These are phyloP conservation scores for Eudasyphora cyanicolor DNA, from an alignment of 2,888 invertebrate genomes.

Conservation along the genomic window DNA sequence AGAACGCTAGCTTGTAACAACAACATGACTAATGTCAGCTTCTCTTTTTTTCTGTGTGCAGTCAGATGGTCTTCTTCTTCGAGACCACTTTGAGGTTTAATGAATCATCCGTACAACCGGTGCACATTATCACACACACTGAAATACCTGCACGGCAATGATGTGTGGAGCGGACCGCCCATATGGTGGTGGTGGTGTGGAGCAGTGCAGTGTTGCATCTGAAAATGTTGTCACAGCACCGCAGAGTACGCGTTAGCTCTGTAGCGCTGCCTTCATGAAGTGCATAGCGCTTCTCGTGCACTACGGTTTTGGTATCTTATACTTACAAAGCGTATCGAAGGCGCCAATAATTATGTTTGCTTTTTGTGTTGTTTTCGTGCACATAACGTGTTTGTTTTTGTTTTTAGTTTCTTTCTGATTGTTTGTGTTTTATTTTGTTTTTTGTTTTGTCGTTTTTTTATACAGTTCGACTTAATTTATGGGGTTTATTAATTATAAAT, in stretches of 20 bases:
- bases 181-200: slow-evolving; percentile 6
- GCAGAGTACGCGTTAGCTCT: no score
- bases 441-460: slow-evolving; percentile 16
- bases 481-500: slow-evolving; percentile 55
- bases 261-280: background rate
- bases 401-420: background rate
- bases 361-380: slow-evolving; percentile 28
- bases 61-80: no score
- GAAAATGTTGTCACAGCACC: background rate
- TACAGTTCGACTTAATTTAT: slow-evolving; percentile 48
- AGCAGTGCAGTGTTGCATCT: slow-evolving; percentile 22
- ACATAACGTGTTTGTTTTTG: slow-evolving; percentile 7
- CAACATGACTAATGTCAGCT: no score
- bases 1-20: no score
- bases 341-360: slow-evolving; percentile 66
- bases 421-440: slow-evolving; percentile 16
- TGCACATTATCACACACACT: background rate
- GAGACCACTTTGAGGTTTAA: background rate
- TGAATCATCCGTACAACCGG: background rate
- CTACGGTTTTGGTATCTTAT: slow-evolving; percentile 42
- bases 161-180: background rate
- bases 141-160: background rate
- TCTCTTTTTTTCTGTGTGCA: no score
- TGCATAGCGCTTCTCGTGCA: slow-evolving; percentile 12
- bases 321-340: slow-evolving; percentile 66